phyloP scores from a whole-genome alignment of 2,797 vertebrate genomes.

The Molossus molossus region DNA sequence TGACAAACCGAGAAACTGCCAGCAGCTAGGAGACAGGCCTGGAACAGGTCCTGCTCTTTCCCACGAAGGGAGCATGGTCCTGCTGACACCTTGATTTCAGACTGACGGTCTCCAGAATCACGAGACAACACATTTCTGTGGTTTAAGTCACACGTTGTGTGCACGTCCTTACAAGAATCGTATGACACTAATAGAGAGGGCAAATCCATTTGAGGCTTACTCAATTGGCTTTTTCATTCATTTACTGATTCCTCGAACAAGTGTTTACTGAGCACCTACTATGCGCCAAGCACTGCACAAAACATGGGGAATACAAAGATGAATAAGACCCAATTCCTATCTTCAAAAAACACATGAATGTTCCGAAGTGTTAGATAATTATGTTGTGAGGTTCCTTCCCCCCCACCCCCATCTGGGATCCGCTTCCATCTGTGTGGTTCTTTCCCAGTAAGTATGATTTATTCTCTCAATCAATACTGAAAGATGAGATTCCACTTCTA shows the following conservation, averaged over 20 bases:
- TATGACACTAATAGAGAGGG: background rate
- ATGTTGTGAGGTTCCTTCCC: background rate
- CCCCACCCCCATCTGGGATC: background rate
- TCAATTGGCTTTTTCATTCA: conserved; percentile 39
- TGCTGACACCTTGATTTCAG: background rate
- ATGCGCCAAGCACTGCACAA: background rate
- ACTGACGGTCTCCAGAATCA: background rate
- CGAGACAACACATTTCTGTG: background rate
- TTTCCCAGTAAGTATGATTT: conserved; percentile 73
- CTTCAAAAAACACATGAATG: conserved; percentile 27
- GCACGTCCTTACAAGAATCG: background rate
- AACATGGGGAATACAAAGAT: background rate
- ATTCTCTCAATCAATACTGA: conserved; percentile 26
- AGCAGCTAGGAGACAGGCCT: background rate
- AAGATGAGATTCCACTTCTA: conserved; percentile 50
- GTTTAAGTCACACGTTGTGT: background rate
- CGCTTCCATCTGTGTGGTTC: conserved; percentile 19
- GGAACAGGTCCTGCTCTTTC: background rate
- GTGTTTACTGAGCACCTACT: conserved; percentile 9
- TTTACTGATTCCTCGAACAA: conserved; percentile 5
- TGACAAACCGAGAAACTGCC: background rate
- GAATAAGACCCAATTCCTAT: background rate
- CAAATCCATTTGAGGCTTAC: background rate
- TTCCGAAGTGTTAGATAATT: conserved; percentile 50
- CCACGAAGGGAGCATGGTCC: background rate